Base-by-base conservation (phyloP, 2,113 vertebrate genomes). In the Neolamprologus devosi region DNA sequence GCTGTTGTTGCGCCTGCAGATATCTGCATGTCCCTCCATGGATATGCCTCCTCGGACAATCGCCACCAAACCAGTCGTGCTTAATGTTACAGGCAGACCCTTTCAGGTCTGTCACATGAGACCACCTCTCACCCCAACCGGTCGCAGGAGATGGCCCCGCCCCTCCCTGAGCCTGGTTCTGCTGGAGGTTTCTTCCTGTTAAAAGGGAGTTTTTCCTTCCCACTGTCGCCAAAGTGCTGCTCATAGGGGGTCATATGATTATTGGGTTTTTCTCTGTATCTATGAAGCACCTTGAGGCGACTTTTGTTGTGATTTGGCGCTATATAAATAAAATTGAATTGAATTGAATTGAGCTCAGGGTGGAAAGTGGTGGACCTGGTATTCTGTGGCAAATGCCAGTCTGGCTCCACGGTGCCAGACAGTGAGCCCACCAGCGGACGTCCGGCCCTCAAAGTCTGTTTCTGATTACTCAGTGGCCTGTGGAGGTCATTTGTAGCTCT, bases 101-200 rank as follows among this genome's bases (percentile, higher is more conserved):
- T 5, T 3, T 35, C 60, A 65, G 17, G 6, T n/a, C 60, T 65
- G 30, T 3, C 60, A 65, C 60, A 65, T 65, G 17, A 45, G 42
- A 45, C 42, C 42, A 7, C 7, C 42, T 45, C 42, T 45, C 42
- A 45, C 42, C 42, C 13, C 42, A 45, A 45, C 42, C 6, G 0
- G 0, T 45, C 42, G 0, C 12, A 45, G 42, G 6, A 45, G 12
- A 45, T 45, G 6, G 42, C 42, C 12, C 40, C 12, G 12, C 42
- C 42, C 0, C 42, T 45, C 12, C 42, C 42, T 45, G 42, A 45
- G 42, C 42, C 42, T 45, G 42, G 42, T 45, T 45, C 13, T 45
- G 13, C 6, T 0, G 42, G 42, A 45, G 42, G 42, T 45, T 45
- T 45, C 42, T 7, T 45, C 42, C 42, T 14, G 42, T 45, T 14